A percentile compares a stretch with the other conserved stretches of the same genome.
Evolutionary conservation across 2,113 vertebrate genomes (phyloP).

Genomic region (Rousettus leschenaultii): DNA sequence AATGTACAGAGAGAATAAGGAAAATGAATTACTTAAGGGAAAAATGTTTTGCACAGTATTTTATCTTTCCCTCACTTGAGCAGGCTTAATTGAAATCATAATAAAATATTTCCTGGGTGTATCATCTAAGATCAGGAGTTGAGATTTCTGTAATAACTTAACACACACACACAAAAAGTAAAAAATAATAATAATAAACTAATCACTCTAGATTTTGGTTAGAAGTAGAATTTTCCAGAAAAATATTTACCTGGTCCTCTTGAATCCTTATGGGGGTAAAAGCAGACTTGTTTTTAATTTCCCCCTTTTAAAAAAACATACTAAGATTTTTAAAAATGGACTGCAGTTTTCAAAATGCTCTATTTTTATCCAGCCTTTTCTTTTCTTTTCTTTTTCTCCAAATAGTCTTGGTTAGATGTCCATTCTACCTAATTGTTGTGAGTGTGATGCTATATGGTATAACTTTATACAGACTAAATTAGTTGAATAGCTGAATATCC

Average conservation of each 20-base stretch:
- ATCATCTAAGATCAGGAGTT: neutral
- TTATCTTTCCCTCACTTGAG: neutral
- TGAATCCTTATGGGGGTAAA: neutral
- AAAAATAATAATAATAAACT: neutral
- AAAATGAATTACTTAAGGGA: neutral
- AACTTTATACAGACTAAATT: neutral
- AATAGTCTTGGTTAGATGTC: neutral
- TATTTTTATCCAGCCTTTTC: neutral
- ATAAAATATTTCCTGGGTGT: neutral
- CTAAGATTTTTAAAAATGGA: neutral
- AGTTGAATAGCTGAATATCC: neutral
- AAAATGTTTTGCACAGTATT: neutral
- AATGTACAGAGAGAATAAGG: neutral
- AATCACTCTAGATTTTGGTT: neutral
- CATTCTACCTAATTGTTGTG: neutral
- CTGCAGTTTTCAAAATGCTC: neutral
- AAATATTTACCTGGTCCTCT: neutral
- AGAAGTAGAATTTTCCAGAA: neutral
- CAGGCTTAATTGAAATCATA: neutral
- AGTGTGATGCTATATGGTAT: neutral
- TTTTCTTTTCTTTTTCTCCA: neutral
- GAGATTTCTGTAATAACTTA: neutral
- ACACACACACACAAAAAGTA: neutral
- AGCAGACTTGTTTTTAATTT: neutral
- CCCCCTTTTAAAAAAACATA: neutral